Base-by-base conservation (phyloP, 2,113 vertebrate species). In the Benitochromis conjunctus region DNA sequence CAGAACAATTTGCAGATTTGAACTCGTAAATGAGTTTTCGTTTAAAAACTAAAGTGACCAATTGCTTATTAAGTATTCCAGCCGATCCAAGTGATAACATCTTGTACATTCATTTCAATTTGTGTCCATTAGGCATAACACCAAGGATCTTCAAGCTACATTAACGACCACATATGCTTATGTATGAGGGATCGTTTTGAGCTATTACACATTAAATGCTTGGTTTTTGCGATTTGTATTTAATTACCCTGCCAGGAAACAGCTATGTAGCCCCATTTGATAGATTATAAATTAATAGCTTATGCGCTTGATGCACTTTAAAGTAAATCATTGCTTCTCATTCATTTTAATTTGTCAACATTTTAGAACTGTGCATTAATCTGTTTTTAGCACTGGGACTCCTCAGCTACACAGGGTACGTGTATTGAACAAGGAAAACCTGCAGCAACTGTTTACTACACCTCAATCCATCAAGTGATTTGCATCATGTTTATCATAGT, bases 181-280 rank as follows among this genome's bases (percentile, higher is more conserved):
- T 91, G 89, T 90, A 91, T 89, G 89, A 89, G 82, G 83, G 87
- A 93, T 92, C 82, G 80, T 91, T 91, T 93, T 87, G 89, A 94
- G 88, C 92, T 93, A 94, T 92, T 93, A 91, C 89, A 89, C 92
- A 92, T 93, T 93, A 94, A 95, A 94, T 93, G 91, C 91, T 89
- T 86, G 87, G 88, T 92, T 93, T 66, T 92, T 90, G 88, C 92
- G 58, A 94, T 94, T 92, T 92, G 92, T 87, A 92, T 94, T 94
- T 93, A 95, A 95, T 94, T 93, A 95, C 79, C 69, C 51, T 84
- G 91, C 84, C 90, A 92, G 78, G 81, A 83, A 88, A 89, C 83
- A 82, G 76, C 81, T 51, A 91, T 38, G 78, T 80, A 71, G 77
- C 81, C 84, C 55, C 79, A 83, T 91, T 89, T 90, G 86, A 90